Evolutionary conservation across 2,888 invertebrate genomes (phyloP), one percentile per base, ranked within the genome.

Genomic region (Nomada lathburiana): DNA sequence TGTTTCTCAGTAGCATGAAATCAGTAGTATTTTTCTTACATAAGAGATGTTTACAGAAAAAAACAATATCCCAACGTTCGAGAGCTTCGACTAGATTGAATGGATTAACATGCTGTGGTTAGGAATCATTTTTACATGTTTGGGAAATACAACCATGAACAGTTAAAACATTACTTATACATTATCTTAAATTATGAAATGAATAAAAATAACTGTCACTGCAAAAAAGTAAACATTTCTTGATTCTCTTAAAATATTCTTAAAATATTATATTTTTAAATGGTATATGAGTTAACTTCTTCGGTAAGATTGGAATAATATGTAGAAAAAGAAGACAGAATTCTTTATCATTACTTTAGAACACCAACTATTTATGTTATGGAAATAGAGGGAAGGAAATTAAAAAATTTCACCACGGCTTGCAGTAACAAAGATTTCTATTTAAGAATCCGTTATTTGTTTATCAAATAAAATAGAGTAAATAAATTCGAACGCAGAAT

Each of bases 1-100:
- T n/a, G n/a, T 26, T 75, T 68, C 62, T 42, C 0, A 18, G 67
- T 75, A 75, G 7, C 20, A 16, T 67, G 44, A 55, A 57, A 78
- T 63, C 42, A 68, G 26, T 26, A 26, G 13, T 16, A 29, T 20
- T 36, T 36, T 55, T 1, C 11, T 47, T 67, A 9, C 13, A 2
- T 36, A 47, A 65, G 44, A 36, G 36, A 36, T 7, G 36, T 36
- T 63, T 47, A 53, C 11, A 7, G 9, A 53, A 53, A 9, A 53
- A n/a, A 53, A 53, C 9, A 53, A 53, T 18, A 53, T 9, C n/a
- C n/a, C 20, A 36, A 36, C 36, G 36, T 36, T 36, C 36, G 36
- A 36, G 36, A 36, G 36, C 7, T 7, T 29, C 29, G 7, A 7
- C 29, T 29, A 29, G 29, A 29, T 29, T 29, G 29, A 29, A 29